A percentile compares a stretch with the other conserved stretches of the same genome.
These are phyloP conservation scores for Abramis brama DNA, from an alignment of 2,113 vertebrate species.

Conservation along the genomic window DNA sequence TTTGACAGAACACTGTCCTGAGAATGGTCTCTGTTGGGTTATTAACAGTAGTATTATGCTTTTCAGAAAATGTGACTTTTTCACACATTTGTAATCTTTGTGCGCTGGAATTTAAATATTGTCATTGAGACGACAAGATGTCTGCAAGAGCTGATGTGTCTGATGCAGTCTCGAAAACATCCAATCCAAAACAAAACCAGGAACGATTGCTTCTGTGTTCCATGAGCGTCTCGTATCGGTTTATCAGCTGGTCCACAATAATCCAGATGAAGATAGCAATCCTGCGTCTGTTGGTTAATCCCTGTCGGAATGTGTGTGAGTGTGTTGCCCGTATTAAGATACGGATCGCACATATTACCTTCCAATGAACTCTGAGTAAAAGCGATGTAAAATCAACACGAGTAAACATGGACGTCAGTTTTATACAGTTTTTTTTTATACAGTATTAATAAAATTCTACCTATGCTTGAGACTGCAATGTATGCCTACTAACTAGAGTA, in stretches of 20 bases:
- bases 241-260: conserved; percentile 25
- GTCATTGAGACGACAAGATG: conserved; percentile 7
- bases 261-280: conserved; percentile 48
- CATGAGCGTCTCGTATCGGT: conserved; percentile 10
- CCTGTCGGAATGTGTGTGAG: conserved; percentile 29
- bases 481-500: too few relatives aligned
- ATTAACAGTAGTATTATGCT: too few relatives aligned
- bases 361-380: conserved; percentile 16
- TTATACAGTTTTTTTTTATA: too few relatives aligned
- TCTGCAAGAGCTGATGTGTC: conserved; percentile 12
- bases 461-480: too few relatives aligned
- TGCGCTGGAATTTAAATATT: background rate
- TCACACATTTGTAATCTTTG: background rate
- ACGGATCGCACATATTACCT: conserved; percentile 33
- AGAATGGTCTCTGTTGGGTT: too few relatives aligned
- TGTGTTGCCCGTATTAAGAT: conserved; percentile 35
- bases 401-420: background rate
- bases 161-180: conserved; percentile 8
- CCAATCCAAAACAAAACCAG: background rate
- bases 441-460: too few relatives aligned
- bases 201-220: background rate
- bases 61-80: background rate
- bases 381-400: background rate
- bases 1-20: too few relatives aligned
- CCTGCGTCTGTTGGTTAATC: conserved; percentile 48